Evolutionary conservation across 2,888 invertebrate species (phyloP), one percentile per base, ranked within the genome.

Genomic region (Mythimna vitellina): DNA sequence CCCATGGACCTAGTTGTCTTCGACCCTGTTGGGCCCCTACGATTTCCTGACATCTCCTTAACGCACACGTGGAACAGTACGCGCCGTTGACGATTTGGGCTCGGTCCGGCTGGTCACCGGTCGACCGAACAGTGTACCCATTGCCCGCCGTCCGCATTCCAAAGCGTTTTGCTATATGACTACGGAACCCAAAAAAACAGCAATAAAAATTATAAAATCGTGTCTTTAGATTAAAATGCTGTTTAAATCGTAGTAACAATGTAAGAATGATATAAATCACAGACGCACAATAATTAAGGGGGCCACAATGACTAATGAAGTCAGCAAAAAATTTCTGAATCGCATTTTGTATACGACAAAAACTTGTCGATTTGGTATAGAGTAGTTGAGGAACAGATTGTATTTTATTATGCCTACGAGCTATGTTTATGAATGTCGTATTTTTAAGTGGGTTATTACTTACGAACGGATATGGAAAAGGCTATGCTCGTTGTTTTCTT

Each of bases 251-350:
- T 61, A 74, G 67, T 66, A 80, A 77, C 86, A 87, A 86, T 88
- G 83, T 81, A 77, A 66, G 80, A 78, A 88, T 83, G 86, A 86
- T 87, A 87, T 85, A 87, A 84, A 86, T 88, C 86, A 82, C 65
- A 66, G 81, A 70, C 71, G 85, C 85, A 89, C 90, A 89, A 92
- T 92, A 93, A 93, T 94, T 94, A 94, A 91, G 91, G 84, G 76
- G 81, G 86, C 88, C 87, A 93, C 92, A 93, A 93, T 91, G 88
- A 89, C 87, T 94, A 93, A 94, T 94, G 94, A 94, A 88, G 88
- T 87, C 76, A 42, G 80, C 88, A 91, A 93, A 93, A 94, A 94
- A 93, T 89, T 73, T 80, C 86, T 89, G 88, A 90, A 91, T 89
- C 88, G 72, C 49, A 83, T 87, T 88, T 88, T 74, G 64, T 64